Base-by-base conservation (phyloP, 2,113 vertebrate genomes). In the Periophthalmus modestus region DNA sequence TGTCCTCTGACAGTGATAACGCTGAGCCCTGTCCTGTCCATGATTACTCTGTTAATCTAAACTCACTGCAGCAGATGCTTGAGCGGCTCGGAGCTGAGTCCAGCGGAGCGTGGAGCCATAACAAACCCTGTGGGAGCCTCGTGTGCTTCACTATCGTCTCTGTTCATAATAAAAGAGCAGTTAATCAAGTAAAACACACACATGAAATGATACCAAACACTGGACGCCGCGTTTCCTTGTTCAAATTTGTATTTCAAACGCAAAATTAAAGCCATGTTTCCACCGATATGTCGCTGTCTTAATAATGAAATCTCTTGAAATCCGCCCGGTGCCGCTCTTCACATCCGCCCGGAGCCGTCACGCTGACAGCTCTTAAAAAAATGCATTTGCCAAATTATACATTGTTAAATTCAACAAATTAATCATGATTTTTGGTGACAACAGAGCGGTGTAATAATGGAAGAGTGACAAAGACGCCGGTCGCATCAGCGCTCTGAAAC, bases 371-470 rank as follows among this genome's bases (percentile, higher is more conserved):
- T 78, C 54, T 79, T 83, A 23, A 78, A 77, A 82, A 75, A 72
- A 75, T 66, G 48, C 61, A 87, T 73, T 68, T 83, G 67, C 77
- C 78, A 87, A 88, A 89, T 89, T 85, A 88, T 66, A 83, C 82
- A 63, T 81, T 81, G 68, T 91, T 90, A 87, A 90, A 82, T 86
- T 81, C 80, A 81, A 89, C 89, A 89, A 88, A 90, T 92, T 82
- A 89, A 89, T 90, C 85, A 75, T 88, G 87, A 91, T 89, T 91
- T 92, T 88, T 68, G 46, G 65, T 85, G 86, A 87, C 87, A 90
- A 80, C 79, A 18, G 70, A 81, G 82, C 62, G 73, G 72, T 79
- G 82, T 86, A 83, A 88, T 91, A 84, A 88, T 85, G 77, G 77
- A 79, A 88, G 82, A 89, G 73, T 88, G 88, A 87, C 91, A 91